Evolutionary conservation across 2,888 invertebrate species (phyloP).

Genomic region (Gasteruption jaculator): DNA sequence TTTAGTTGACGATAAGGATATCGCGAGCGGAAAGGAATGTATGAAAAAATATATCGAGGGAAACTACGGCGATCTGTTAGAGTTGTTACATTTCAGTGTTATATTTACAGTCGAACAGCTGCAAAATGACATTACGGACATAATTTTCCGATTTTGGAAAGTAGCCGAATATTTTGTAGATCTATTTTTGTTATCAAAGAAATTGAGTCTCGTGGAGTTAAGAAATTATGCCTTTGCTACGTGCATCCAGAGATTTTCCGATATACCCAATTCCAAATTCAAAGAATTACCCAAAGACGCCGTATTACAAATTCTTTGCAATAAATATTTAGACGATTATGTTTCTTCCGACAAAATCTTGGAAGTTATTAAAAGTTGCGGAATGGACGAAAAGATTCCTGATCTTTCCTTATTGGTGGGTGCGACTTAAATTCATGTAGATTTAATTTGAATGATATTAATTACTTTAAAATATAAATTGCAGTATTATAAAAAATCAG

Average conservation of each 20-base stretch:
- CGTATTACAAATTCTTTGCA: constrained; percentile 18
- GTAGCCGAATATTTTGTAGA: constrained; percentile 29
- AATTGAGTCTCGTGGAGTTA: constrained; percentile 29
- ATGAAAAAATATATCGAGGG: constrained; percentile 27
- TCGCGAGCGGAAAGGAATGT: constrained; percentile 21
- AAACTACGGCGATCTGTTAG: constrained; percentile 25
- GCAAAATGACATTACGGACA: constrained; percentile 28
- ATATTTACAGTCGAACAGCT: constrained; percentile 34
- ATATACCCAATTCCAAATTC: too few relatives aligned
- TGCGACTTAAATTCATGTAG: too few relatives aligned
- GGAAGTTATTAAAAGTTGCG: too few relatives aligned
- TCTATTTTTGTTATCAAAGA: constrained; percentile 34
- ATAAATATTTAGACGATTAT: neutral
- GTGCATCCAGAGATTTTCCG: constrained; percentile 38
- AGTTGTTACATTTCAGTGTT: constrained; percentile 35
- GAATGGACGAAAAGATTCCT: too few relatives aligned
- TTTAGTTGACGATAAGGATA: constrained; percentile 16
- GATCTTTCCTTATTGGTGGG: too few relatives aligned
- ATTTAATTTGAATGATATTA: too few relatives aligned
- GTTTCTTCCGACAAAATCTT: too few relatives aligned
- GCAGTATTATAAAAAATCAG: too few relatives aligned
- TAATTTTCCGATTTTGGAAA: constrained; percentile 31
- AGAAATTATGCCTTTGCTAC: constrained; percentile 28
- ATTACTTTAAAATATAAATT: too few relatives aligned
- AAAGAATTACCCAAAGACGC: constrained; percentile 26